Base-by-base conservation (phyloP, 1,140 invertebrate species). In the Bombus waltoni region DNA sequence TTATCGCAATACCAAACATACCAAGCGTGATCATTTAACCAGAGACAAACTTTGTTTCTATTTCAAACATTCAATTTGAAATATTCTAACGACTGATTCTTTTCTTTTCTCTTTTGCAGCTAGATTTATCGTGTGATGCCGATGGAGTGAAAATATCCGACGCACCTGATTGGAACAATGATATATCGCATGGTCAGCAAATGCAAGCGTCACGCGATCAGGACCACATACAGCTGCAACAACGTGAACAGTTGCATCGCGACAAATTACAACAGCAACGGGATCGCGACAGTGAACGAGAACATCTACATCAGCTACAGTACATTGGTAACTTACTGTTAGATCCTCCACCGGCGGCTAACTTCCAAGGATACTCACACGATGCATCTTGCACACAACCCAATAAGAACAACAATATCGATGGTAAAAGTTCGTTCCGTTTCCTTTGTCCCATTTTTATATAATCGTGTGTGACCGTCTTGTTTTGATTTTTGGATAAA, bases 251-350 rank as follows among this genome's bases (percentile, higher is more conserved):
- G 38, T 85, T 88, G 62, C 62, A 88, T 76, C 84, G 76, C 38
- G 81, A 88, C 18, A 78, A 86, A 53, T 66, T 88, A 66, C 86
- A 86, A 53, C 81, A 86, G 38, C 74, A 78, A 75, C 62, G 83
- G 4, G 80, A 89, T 35, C 77, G 88, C 25, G 89, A 90, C 1
- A 81, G 81, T 5, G 83, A 91, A 83, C 79, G 89, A 28, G 92
- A 93, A 42, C 88, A 93, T 44, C 71, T 93, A 53, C 91, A 93
- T 72, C 92, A 93, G 78, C 76, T 94, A 47, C 93, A 93, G 74
- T 92, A 93, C 32, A 92, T 94, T 44, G 92, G 89, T 81, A 94
- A 90, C 83, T 72, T 94, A 38, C 83, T 94, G 68, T 72, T 94
- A 22, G 93, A 94, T 57, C 53, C 94, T 22, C 90, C 92, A 38